Percentiles rank a stretch among this genome's conserved stretches.
These are phyloP conservation scores for Platycnemis pennipes DNA, from an alignment of 2,888 invertebrate genomes.

Conservation along the genomic window DNA sequence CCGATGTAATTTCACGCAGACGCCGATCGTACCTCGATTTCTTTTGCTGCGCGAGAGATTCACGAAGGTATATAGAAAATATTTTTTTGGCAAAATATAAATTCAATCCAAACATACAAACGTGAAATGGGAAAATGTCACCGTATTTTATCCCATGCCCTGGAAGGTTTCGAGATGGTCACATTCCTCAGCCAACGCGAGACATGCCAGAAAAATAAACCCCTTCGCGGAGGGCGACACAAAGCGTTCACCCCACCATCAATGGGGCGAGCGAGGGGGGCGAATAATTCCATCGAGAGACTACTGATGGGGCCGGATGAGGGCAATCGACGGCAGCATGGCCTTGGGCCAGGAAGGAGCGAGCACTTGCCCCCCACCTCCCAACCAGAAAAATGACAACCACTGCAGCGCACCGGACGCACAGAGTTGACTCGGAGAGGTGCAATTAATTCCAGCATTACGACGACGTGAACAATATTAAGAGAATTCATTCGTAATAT, in stretches of 20 bases:
- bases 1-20: too few species aligned
- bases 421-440: background rate
- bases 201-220: background rate
- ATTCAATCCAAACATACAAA: too few species aligned
- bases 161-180: background rate
- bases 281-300: background rate
- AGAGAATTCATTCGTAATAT: too few species aligned
- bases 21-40: too few species aligned
- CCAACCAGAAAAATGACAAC: background rate
- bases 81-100: too few species aligned
- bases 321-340: background rate
- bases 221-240: background rate
- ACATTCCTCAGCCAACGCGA: background rate
- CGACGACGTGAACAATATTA: too few species aligned
- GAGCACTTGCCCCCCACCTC: background rate
- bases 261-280: background rate
- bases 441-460: background rate
- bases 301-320: conserved; percentile 10
- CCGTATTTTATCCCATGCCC: background rate
- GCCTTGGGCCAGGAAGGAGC: conserved; percentile 6
- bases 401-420: background rate
- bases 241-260: background rate
- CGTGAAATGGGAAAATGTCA: background rate
- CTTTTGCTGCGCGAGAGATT: too few species aligned
- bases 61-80: too few species aligned